Percentiles rank a stretch among this genome's conserved stretches.
These are phyloP conservation scores for Lepidocyrtoides sp. DNA, from an alignment of 2,888 invertebrate genomes.

Conservation along the genomic window DNA sequence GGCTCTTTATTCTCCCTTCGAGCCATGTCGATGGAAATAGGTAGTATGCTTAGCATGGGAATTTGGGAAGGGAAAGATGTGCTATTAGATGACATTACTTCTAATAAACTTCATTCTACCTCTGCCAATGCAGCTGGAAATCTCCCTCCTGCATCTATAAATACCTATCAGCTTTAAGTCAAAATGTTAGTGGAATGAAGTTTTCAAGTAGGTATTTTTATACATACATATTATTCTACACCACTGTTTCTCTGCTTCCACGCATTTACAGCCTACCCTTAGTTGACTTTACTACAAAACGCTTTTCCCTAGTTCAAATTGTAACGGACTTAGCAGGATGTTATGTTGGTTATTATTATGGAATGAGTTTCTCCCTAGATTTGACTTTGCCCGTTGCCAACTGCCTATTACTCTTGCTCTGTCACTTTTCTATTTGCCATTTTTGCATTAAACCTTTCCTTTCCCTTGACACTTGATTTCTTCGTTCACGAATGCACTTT, in stretches of 20 bases:
- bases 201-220: no score
- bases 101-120: slow-evolving; percentile 62
- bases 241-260: not conserved
- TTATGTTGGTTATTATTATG: slow-evolving; percentile 9
- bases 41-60: slow-evolving; percentile 48
- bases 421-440: slow-evolving; percentile 74
- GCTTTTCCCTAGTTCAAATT: not conserved
- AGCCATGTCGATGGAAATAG: slow-evolving; percentile 39
- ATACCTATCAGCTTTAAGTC: not conserved
- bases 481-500: slow-evolving; percentile 63
- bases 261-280: no score
- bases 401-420: slow-evolving; percentile 74
- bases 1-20: slow-evolving; percentile 65
- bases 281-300: slow-evolving; percentile 24
- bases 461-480: slow-evolving; percentile 22
- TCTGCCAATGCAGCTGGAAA: slow-evolving; percentile 15
- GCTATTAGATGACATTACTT: slow-evolving; percentile 73
- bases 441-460: slow-evolving; percentile 63
- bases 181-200: no score
- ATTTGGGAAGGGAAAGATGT: slow-evolving; percentile 62
- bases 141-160: not conserved
- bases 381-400: slow-evolving; percentile 47
- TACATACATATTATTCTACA: no score
- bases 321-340: not conserved
- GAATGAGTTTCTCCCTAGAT: not conserved